phyloP scores from a whole-genome alignment of 2,113 vertebrate species.

The Hiodon alosoides region DNA sequence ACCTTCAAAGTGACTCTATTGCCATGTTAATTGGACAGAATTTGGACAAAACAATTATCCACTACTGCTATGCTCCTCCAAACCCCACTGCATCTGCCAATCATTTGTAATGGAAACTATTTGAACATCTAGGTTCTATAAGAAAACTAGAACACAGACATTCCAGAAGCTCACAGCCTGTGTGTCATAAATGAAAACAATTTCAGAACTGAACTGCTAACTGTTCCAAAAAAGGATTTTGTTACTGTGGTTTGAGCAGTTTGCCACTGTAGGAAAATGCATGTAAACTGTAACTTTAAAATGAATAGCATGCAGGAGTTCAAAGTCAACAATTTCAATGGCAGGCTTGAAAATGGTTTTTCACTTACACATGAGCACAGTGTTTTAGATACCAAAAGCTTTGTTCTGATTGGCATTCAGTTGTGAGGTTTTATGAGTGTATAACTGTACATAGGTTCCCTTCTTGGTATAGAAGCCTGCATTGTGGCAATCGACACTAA shows the following conservation, averaged over 20 bases:
- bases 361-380: too few species aligned
- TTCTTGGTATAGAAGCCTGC: too few species aligned
- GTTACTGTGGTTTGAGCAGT: slow-evolving; percentile 9
- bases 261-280: slow-evolving; percentile 14
- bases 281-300: not conserved
- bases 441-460: too few species aligned
- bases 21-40: too few species aligned
- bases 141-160: slow-evolving; percentile 29
- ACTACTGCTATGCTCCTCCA: too few species aligned
- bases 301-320: not conserved
- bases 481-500: too few species aligned
- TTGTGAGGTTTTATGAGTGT: too few species aligned
- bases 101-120: slow-evolving; percentile 7
- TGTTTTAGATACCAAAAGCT: too few species aligned
- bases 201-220: slow-evolving; percentile 12
- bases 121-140: slow-evolving; percentile 17
- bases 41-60: too few species aligned
- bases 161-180: slow-evolving; percentile 26
- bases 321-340: not conserved
- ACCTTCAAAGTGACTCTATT: too few species aligned
- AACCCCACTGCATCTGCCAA: not conserved
- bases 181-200: slow-evolving; percentile 28
- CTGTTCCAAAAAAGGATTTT: slow-evolving; percentile 18
- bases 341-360: too few species aligned
- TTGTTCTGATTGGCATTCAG: too few species aligned